Conservation (phyloP, 2,797 vertebrate genomes). For the Esox lucius region DNA sequence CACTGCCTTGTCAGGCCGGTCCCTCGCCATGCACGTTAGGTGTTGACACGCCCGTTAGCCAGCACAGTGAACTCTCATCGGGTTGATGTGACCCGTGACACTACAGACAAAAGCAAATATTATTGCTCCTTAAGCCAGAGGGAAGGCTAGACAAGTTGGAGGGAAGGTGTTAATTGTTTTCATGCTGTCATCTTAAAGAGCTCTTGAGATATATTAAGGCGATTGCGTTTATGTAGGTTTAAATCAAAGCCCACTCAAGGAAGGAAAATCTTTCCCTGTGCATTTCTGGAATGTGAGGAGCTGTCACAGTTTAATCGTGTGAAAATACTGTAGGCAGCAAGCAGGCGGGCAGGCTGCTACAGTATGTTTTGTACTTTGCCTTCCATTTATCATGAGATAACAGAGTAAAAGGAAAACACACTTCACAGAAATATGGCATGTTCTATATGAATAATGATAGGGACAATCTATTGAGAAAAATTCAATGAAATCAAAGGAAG, state of each 20-base stretch:
- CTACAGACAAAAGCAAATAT: constrained; percentile 45
- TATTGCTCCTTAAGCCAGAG: constrained; percentile 35
- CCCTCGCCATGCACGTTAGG: constrained; percentile 4
- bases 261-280: constrained; percentile 19
- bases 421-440: neutral
- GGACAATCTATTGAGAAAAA: neutral
- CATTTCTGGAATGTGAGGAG: constrained; percentile 11
- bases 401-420: neutral
- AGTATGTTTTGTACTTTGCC: neutral
- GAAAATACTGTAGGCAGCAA: constrained; percentile 18
- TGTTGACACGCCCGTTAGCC: constrained; percentile 37
- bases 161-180: constrained; percentile 52
- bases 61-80: constrained; percentile 34
- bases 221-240: constrained; percentile 12
- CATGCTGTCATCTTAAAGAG: constrained; percentile 43
- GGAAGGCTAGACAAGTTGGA: constrained; percentile 7
- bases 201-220: constrained; percentile 43
- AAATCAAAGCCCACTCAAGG: constrained; percentile 27
- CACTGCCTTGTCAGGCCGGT: constrained; percentile 34
- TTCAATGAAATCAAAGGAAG: neutral
- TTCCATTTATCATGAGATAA: constrained; percentile 9
- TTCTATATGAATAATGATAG: neutral
- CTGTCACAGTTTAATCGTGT: constrained; percentile 36
- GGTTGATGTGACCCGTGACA: constrained; percentile 37
- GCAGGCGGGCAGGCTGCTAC: neutral